Base-by-base conservation (phyloP, 2,797 vertebrate genomes). In the Gymnopithys bicolor region DNA sequence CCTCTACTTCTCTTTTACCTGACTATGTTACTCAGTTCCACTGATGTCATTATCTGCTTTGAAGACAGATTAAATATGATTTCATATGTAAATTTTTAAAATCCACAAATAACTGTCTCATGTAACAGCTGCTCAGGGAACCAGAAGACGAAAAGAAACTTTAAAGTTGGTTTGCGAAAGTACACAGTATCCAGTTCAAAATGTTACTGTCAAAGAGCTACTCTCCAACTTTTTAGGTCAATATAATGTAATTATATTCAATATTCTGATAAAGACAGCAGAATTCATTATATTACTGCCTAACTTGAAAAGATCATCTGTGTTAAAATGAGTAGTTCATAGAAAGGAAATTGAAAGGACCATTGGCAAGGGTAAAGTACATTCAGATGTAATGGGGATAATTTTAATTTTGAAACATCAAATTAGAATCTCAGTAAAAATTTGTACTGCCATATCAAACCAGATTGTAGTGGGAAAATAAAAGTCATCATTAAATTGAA, bases 191-290 rank as follows among this genome's bases (percentile, higher is more conserved):
- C 18, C 17, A 52, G 33, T 80, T 87, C 45, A 92, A 64, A 94
- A 87, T 52, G 60, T 49, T 53, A 23, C 4, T 74, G 45, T 79
- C 37, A 43, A 56, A 93, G 81, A 75, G 53, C 69, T 63, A 21
- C 23, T 78, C 13, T 88, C 13, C 35, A 52, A 12, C 32, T 82
- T 60, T 76, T 79, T 53, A 52, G 37, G 75, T 87, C 64, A 55
- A 59, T 73, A 2, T 93, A 92, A 80, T 84, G 28, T 84, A 92
- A 87, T 90, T 93, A 80, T 48, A 76, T 90, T 70, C 25, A 87
- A 19, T 79, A 73, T 85, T 63, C 52, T 80, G 78, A 82, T 56
- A 87, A 68, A 64, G 87, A 67, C 35, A 92, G 51, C 25, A 83
- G 60, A 95, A 80, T 73, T 91, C 30, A 48, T 90, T 82, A 27